Conservation (phyloP, 2,888 invertebrate genomes). For the Drosophila setosimentum region DNA sequence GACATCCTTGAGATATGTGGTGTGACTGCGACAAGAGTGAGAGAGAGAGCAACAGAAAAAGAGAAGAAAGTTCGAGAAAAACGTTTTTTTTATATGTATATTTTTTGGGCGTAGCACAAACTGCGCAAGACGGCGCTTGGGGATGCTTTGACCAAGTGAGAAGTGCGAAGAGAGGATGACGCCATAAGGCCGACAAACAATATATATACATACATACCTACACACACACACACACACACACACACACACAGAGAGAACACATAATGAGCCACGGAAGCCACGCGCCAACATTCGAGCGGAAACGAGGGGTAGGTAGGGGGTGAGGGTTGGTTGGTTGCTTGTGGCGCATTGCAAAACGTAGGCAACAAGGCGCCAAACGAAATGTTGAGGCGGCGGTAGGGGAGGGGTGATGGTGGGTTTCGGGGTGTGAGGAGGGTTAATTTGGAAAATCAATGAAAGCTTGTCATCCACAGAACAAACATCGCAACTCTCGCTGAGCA, state of each 20-base stretch:
- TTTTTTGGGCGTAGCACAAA: conserved; percentile 58
- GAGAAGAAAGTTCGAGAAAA: conserved; percentile 19
- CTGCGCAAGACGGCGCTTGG: conserved; percentile 64
- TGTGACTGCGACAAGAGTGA: conserved; percentile 22
- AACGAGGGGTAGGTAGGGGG: neutral
- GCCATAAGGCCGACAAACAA: conserved; percentile 55
- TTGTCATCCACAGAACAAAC: conserved; percentile 24
- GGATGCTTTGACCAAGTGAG: conserved; percentile 36
- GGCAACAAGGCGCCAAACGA: conserved; percentile 55
- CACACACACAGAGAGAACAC: conserved; percentile 7
- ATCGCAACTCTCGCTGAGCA: conserved; percentile 6
- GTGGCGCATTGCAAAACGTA: conserved; percentile 37
- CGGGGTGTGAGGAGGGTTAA: conserved; percentile 1
- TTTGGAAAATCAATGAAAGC: conserved; percentile 67
- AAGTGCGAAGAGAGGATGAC: conserved; percentile 63
- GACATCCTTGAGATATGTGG: conserved; percentile 63
- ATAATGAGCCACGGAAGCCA: conserved; percentile 72
- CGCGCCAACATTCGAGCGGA: conserved; percentile 57
- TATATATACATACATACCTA: neutral
- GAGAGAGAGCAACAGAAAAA: neutral
- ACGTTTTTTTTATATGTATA: conserved; percentile 2
- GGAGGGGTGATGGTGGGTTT: too few species aligned
- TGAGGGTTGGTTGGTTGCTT: neutral
- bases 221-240: neutral
- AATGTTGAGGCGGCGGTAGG: conserved; percentile 17